Conservation (phyloP, 2,113 vertebrate genomes). For the Leptobrachium leishanense region DNA sequence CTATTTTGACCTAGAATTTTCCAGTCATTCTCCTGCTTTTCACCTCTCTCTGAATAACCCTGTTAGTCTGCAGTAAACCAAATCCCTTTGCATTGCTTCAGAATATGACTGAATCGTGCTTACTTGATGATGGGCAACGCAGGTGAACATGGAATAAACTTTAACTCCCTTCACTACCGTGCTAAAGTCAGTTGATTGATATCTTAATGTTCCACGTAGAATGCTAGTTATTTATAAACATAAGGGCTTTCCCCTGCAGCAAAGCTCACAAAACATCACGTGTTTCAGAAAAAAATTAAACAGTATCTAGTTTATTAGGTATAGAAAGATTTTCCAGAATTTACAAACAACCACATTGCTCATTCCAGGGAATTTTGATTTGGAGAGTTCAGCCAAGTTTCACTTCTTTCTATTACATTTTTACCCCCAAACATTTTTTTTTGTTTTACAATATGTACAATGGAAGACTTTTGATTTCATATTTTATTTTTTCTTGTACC, state of each 20-base stretch:
- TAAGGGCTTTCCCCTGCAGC: not conserved
- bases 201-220: not conserved
- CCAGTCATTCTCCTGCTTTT: too few relatives aligned
- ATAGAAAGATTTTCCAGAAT: slow-evolving; percentile 85
- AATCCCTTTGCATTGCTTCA: too few relatives aligned
- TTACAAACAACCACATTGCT: slow-evolving; percentile 81
- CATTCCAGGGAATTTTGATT: slow-evolving; percentile 71
- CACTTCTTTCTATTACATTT: slow-evolving; percentile 52
- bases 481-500: slow-evolving; percentile 64
- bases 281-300: slow-evolving; percentile 66
- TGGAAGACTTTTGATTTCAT: slow-evolving; percentile 76
- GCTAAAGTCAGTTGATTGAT: too few relatives aligned
- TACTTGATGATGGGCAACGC: too few relatives aligned
- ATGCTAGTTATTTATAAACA: not conserved
- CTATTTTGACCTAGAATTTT: too few relatives aligned
- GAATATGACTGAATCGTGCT: too few relatives aligned
- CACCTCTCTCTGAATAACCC: too few relatives aligned
- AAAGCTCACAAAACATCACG: not conserved
- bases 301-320: slow-evolving; percentile 86
- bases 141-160: too few relatives aligned
- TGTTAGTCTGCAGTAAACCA: too few relatives aligned
- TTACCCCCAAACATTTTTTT: slow-evolving; percentile 8
- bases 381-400: slow-evolving; percentile 62
- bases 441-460: slow-evolving; percentile 76
- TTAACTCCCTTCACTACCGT: too few relatives aligned